A percentile compares a stretch with the other conserved stretches of the same genome.
These are phyloP conservation scores for Zhengitettix transpicula DNA, from an alignment of 2,888 invertebrate genomes.

Conservation along the genomic window DNA sequence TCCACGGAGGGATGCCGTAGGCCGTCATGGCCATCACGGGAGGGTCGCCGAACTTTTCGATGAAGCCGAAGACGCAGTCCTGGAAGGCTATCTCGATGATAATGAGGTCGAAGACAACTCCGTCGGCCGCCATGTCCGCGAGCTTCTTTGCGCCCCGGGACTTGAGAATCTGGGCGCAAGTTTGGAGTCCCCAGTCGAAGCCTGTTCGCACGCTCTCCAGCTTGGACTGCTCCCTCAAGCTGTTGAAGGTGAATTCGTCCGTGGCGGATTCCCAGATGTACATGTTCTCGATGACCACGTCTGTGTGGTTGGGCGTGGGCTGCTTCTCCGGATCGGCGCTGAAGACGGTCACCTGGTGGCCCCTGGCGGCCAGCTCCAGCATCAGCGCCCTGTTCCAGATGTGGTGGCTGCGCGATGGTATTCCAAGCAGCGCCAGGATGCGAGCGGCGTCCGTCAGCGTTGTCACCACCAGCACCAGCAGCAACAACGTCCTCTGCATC, in stretches of 20 bases:
- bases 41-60: conserved; percentile 19
- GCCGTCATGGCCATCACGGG: conserved; percentile 17
- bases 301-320: conserved; percentile 5
- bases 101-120: conserved; percentile 7
- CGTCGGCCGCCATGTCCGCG: background rate
- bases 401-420: conserved; percentile 10
- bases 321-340: conserved; percentile 8
- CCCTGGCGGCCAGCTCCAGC: conserved; percentile 6
- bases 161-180: conserved; percentile 1
- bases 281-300: conserved; percentile 7
- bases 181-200: conserved; percentile 1
- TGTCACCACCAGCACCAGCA: background rate
- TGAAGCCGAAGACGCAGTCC: conserved; percentile 13
- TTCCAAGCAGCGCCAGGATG: conserved; percentile 7
- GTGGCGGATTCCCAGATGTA: background rate
- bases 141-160: conserved; percentile 2
- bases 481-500: background rate
- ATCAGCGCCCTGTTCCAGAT: conserved; percentile 9
- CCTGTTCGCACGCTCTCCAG: background rate
- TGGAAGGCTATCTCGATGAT: conserved; percentile 4
- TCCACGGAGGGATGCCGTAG: conserved; percentile 15
- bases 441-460: background rate
- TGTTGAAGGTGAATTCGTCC: background rate
- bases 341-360: conserved; percentile 11
- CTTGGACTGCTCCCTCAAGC: background rate